A percentile compares a stretch with the other conserved stretches of the same genome.
phyloP scores from a whole-genome alignment of 2,888 invertebrate species.

The Matsumyia berberina region DNA sequence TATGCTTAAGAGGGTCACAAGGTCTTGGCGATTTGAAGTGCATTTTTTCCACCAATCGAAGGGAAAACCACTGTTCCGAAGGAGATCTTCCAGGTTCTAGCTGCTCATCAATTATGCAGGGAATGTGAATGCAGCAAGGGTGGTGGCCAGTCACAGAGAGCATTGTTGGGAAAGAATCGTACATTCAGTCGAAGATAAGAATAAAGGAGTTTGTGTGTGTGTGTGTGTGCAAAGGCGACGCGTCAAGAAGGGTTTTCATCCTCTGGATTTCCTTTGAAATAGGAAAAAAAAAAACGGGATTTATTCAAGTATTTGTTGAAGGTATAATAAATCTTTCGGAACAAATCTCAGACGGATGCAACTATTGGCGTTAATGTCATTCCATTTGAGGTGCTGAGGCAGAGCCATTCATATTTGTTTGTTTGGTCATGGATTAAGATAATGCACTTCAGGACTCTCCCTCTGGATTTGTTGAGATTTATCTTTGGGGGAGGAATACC shows the following conservation, averaged over 20 bases:
- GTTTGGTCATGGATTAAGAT: constrained; percentile 40
- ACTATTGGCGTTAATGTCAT: constrained; percentile 68
- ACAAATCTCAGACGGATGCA: constrained; percentile 63
- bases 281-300: constrained; percentile 41
- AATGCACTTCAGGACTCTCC: constrained; percentile 25
- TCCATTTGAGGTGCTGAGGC: constrained; percentile 33
- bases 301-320: constrained; percentile 72
- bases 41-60: constrained; percentile 44
- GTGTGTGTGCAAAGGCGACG: neutral
- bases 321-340: constrained; percentile 71
- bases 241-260: constrained; percentile 20
- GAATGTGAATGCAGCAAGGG: constrained; percentile 18
- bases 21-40: constrained; percentile 50
- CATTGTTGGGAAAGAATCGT: constrained; percentile 39
- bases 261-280: constrained; percentile 8
- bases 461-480: constrained; percentile 11
- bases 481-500: too few species aligned
- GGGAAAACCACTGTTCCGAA: neutral
- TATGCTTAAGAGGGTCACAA: constrained; percentile 74
- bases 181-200: constrained; percentile 49
- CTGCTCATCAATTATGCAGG: constrained; percentile 71
- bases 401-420: constrained; percentile 42
- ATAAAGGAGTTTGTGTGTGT: constrained; percentile 35
- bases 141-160: constrained; percentile 42
- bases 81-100: constrained; percentile 3